phyloP scores from a whole-genome alignment of 2,113 vertebrate genomes.

The Grammomys dolichurus region DNA sequence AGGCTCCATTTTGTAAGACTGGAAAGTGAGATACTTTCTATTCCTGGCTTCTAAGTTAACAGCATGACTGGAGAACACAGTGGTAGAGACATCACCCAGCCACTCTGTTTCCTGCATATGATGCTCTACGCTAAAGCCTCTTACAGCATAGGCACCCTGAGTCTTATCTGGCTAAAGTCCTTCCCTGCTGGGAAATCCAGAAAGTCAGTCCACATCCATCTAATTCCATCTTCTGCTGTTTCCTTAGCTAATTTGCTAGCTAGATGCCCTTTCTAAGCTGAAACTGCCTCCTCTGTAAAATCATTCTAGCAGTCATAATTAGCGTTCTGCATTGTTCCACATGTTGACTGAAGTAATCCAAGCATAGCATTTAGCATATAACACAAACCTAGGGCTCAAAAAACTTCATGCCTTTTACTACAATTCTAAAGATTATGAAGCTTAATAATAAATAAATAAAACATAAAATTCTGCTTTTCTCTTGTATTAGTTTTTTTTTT shows the following conservation, averaged over 20 bases:
- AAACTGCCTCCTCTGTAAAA: background rate
- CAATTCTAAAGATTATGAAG: background rate
- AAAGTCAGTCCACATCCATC: background rate
- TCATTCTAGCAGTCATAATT: background rate
- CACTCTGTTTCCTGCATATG: background rate
- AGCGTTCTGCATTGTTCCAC: background rate
- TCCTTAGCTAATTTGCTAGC: background rate
- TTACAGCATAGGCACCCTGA: background rate
- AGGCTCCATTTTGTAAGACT: background rate
- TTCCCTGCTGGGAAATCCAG: background rate
- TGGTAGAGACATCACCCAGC: background rate
- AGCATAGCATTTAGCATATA: background rate
- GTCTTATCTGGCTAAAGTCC: background rate
- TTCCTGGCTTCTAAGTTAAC: background rate
- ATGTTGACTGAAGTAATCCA: background rate
- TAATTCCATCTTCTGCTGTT: background rate
- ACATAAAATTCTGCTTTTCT: background rate
- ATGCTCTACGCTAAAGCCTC: background rate
- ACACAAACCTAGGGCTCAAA: background rate
- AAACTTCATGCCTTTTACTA: background rate
- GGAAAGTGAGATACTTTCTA: conserved; percentile 12
- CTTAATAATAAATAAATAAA: background rate
- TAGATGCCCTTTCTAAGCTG: background rate
- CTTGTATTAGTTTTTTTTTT: background rate
- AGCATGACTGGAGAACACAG: background rate